phyloP scores from a whole-genome alignment of 1,140 invertebrate species.

The Phymorhynchus buccinoides region DNA sequence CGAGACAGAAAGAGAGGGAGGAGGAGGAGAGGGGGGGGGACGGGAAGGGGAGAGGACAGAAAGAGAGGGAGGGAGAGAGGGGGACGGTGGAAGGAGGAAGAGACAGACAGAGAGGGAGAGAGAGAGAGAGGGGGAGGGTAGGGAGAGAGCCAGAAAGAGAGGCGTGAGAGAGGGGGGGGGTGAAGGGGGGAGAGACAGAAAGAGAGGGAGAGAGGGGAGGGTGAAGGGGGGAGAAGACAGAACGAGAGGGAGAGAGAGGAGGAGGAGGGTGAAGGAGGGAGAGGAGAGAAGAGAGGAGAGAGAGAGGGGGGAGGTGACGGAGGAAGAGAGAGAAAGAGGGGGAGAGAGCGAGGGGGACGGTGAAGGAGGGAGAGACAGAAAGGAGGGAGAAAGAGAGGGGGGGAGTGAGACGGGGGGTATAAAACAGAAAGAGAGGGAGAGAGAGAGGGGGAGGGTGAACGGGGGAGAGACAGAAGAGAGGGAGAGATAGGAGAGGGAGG shows the following conservation, averaged over 20 bases:
- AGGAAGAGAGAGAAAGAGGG: not conserved
- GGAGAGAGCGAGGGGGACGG: not conserved
- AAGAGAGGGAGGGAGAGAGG: not conserved
- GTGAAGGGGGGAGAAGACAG: not conserved
- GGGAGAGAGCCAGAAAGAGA: too few species aligned
- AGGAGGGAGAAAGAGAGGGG: not conserved
- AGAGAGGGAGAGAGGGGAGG: not conserved
- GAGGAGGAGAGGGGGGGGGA: not conserved
- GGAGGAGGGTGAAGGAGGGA: conserved; percentile 34
- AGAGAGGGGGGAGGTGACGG: conserved; percentile 32
- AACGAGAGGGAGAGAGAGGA: conserved; percentile 20
- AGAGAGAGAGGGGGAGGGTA: not conserved
- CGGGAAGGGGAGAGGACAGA: not conserved
- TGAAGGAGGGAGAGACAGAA: not conserved
- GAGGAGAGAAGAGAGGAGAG: conserved; percentile 32
- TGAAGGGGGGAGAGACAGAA: not conserved
- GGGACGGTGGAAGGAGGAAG: too few species aligned
- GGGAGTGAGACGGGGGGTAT: not conserved
- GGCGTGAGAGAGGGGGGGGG: not conserved
- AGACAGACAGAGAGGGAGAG: too few species aligned
- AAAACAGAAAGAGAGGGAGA: not conserved
- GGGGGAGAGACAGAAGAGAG: conserved; percentile 4
- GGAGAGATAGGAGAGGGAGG: too few species aligned
- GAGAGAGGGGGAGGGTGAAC: not conserved
- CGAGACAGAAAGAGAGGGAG: too few species aligned